phyloP scores from a whole-genome alignment of 1,140 invertebrate species.

The Eriocheir sinensis region DNA sequence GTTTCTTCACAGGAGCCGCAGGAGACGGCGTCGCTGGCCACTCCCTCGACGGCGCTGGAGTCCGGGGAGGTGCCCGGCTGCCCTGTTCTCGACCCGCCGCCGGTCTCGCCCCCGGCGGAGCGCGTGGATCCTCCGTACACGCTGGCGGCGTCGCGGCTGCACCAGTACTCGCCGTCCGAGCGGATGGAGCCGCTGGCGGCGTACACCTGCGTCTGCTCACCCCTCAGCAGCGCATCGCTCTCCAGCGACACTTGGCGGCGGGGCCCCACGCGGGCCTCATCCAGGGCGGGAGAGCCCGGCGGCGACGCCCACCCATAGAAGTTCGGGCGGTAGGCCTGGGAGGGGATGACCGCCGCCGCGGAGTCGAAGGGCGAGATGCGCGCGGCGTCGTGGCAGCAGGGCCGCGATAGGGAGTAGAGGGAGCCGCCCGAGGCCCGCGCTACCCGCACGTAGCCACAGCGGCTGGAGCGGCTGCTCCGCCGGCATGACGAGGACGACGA shows the following conservation, averaged over 20 bases:
- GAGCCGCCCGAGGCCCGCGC: constrained; percentile 63
- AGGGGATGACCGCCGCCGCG: constrained; percentile 44
- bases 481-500: constrained; percentile 70
- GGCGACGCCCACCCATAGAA: constrained; percentile 73
- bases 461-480: constrained; percentile 64
- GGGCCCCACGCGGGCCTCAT: constrained; percentile 50
- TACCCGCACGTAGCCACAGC: constrained; percentile 50
- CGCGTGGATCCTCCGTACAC: constrained; percentile 70
- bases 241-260: constrained; percentile 61
- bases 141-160: constrained; percentile 66
- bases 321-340: constrained; percentile 63
- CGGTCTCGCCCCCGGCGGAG: constrained; percentile 69
- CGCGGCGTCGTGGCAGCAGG: constrained; percentile 67
- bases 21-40: constrained; percentile 69
- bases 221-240: constrained; percentile 56
- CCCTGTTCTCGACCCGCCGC: constrained; percentile 64
- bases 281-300: constrained; percentile 57
- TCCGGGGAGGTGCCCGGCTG: constrained; percentile 62
- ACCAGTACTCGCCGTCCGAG: constrained; percentile 74
- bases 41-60: constrained; percentile 74
- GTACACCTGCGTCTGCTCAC: constrained; percentile 66
- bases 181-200: constrained; percentile 58
- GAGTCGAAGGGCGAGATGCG: constrained; percentile 60
- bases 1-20: constrained; percentile 73
- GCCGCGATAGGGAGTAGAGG: constrained; percentile 62